Conservation (phyloP, 2,113 vertebrate species). For the Mesitornis unicolor region DNA sequence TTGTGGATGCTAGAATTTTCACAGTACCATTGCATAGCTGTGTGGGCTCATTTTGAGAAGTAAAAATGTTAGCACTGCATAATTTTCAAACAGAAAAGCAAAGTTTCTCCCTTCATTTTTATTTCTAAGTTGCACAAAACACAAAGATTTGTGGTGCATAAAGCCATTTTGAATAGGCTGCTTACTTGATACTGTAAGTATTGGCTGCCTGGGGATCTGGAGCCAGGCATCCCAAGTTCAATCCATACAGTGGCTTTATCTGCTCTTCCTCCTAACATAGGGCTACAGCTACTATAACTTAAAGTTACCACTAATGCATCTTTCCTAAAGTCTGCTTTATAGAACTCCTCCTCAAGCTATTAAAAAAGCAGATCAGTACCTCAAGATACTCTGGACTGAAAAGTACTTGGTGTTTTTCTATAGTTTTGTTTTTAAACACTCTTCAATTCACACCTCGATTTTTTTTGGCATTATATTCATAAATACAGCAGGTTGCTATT, state of each 20-base stretch:
- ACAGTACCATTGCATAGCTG: neutral
- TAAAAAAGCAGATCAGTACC: neutral
- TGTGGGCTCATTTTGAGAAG: neutral
- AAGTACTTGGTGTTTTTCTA: neutral
- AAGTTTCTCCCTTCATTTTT: neutral
- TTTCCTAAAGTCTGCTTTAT: neutral
- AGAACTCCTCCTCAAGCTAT: neutral
- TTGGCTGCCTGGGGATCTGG: constrained; percentile 3
- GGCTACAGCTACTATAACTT: neutral
- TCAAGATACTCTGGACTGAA: neutral
- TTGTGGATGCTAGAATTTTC: neutral
- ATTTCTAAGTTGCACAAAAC: neutral
- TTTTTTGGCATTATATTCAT: neutral
- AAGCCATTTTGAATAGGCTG: neutral
- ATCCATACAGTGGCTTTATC: neutral
- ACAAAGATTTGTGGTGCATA: constrained; percentile 2
- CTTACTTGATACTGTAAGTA: neutral
- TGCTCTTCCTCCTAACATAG: neutral
- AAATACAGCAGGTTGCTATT: neutral
- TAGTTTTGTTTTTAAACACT: neutral
- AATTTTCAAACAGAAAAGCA: neutral
- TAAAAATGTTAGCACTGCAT: neutral
- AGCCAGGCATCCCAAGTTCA: neutral
- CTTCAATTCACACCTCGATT: neutral
- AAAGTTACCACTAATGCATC: neutral